Evolutionary conservation across 2,113 vertebrate species (phyloP), one percentile per base, ranked within the genome.

Genomic region (Chascanopsetta lugubris): DNA sequence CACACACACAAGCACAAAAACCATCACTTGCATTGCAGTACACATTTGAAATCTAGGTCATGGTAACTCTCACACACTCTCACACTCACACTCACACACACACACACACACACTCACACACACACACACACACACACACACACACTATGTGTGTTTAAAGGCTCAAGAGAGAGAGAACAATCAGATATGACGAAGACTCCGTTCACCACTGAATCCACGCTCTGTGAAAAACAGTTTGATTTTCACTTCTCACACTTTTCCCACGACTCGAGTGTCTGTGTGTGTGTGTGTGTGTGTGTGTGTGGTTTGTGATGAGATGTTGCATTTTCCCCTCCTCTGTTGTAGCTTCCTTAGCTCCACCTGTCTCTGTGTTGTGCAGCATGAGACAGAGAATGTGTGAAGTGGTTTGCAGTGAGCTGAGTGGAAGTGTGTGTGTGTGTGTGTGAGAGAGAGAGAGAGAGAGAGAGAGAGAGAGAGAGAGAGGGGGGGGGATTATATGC

Each of bases 31-130:
- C 84, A 75, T 75, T 47, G 63, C 75, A 67, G 63, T 76, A 78
- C 71, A 79, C 57, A 61, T 64, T 45, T 77, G 38, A 80, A 78
- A 86, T 87, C 67, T 89, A 79, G 85, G 87, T 87, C 85, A 85
- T 9, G 5, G 55, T 30, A 58, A 49, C 18, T n/a, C 48, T 55
- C 50, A 48, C 62, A 40, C 55, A 45, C 13, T n/a, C 40, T 27
- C 6, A 53, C 47, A 59, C 38, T 71, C 49, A 57, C 27, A 67
- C 47, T 55, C 26, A 47, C 26, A 32, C 36, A 29, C 34, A 61
- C 24, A 27, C 46, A 64, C 48, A 47, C 61, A 36, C 54, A 42
- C 12, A 20, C 9, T 32, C 27, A 34, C 25, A 30, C 25, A 50
- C 12, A 32, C 40, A 66, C 40, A 49, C 56, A 40, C 48, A 45